Conservation (phyloP, 1,140 invertebrate genomes). For the Diploscapter pachys region DNA sequence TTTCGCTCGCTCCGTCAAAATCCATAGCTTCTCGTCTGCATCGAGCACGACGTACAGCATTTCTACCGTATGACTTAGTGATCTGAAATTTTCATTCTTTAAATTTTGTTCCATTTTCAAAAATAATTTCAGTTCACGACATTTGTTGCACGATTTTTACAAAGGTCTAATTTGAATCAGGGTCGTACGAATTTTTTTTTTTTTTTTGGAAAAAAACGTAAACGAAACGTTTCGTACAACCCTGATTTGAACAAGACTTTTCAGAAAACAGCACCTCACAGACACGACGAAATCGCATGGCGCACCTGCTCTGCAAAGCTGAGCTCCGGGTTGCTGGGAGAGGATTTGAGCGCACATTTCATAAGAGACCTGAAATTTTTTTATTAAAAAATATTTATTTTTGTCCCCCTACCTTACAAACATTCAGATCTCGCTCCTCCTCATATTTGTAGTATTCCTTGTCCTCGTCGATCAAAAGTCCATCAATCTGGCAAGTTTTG, state of each 20-base stretch:
- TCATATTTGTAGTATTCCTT: too few species aligned
- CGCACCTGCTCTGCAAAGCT: constrained; percentile 41
- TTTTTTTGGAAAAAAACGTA: too few species aligned
- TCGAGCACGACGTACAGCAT: constrained; percentile 23
- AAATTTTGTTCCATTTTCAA: too few species aligned
- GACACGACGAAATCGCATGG: constrained; percentile 54
- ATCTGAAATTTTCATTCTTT: background rate
- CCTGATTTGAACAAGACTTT: background rate
- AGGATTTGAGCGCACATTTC: constrained; percentile 54
- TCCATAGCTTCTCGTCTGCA: constrained; percentile 26
- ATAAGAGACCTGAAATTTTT: constrained; percentile 34
- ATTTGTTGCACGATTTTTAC: background rate
- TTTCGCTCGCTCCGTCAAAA: constrained; percentile 23
- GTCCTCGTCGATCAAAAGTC: too few species aligned
- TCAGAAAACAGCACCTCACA: constrained; percentile 33
- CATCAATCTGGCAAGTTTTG: too few species aligned
- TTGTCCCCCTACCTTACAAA: too few species aligned
- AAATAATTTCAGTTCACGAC: too few species aligned
- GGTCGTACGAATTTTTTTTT: background rate
- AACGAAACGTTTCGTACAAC: background rate
- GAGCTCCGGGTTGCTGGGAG: constrained; percentile 50
- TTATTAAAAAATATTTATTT: too few species aligned
- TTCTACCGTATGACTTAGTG: constrained; percentile 14
- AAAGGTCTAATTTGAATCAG: background rate
- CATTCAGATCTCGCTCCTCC: too few species aligned